Evolutionary conservation across 2,113 vertebrate genomes (phyloP).

Genomic region (Malurus cyaneus): DNA sequence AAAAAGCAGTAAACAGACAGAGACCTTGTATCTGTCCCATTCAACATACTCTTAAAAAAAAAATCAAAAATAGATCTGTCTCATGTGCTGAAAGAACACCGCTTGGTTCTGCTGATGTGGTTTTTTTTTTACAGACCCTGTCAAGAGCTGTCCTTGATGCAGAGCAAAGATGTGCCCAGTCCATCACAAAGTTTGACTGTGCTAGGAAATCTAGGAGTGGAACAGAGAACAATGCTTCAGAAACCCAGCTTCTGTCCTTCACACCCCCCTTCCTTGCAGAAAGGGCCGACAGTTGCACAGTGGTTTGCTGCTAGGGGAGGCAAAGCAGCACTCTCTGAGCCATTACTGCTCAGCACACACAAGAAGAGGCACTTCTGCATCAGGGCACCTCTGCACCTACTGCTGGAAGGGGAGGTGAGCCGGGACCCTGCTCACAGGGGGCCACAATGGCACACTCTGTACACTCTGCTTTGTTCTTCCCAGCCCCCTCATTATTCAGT

Average conservation of each 20-base stretch:
- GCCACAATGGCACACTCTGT: background rate
- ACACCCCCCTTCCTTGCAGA: background rate
- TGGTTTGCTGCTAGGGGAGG: background rate
- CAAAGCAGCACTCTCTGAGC: background rate
- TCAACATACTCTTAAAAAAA: background rate
- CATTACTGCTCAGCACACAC: accelerated
- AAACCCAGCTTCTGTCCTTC: background rate
- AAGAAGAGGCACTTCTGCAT: background rate
- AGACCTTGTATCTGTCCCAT: background rate
- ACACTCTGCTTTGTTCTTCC: background rate
- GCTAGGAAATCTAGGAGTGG: background rate
- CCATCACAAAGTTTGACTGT: background rate
- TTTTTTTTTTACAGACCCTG: background rate
- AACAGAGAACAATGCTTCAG: background rate
- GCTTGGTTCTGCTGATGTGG: background rate
- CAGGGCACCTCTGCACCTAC: background rate
- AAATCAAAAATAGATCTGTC: background rate
- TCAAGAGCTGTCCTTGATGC: accelerated
- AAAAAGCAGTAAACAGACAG: background rate
- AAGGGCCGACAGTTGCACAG: background rate
- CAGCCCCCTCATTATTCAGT: background rate
- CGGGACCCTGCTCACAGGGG: background rate
- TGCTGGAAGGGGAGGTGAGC: accelerated
- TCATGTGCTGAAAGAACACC: background rate
- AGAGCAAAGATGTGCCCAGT: background rate